Percentiles rank a stretch among this genome's conserved stretches.
Conservation (phyloP, 2,888 invertebrate genomes). For the Automeris io region DNA sequence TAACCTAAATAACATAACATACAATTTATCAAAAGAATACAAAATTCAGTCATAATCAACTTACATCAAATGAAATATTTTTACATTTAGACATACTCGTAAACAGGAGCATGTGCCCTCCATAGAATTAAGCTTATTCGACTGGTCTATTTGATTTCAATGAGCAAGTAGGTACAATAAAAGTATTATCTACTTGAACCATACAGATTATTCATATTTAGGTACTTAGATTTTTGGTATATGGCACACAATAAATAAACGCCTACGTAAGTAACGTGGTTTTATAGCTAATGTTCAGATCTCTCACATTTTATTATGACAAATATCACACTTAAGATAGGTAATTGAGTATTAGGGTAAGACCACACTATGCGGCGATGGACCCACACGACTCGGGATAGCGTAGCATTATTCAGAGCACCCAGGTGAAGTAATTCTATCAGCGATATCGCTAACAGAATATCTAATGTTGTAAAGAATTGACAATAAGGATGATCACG, state of each 20-base stretch:
- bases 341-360: slow-evolving; percentile 41
- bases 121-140: slow-evolving; percentile 2
- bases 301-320: slow-evolving; percentile 18
- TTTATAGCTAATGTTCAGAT: slow-evolving; percentile 16
- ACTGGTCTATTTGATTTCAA: slow-evolving; percentile 3
- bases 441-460: too few relatives aligned
- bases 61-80: slow-evolving; percentile 8
- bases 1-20: background rate
- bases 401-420: too few relatives aligned
- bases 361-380: too few relatives aligned
- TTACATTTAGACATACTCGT: background rate
- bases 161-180: background rate
- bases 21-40: slow-evolving; percentile 17
- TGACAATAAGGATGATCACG: too few relatives aligned
- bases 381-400: too few relatives aligned
- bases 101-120: too few relatives aligned
- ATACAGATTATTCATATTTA: slow-evolving; percentile 16
- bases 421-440: too few relatives aligned
- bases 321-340: slow-evolving; percentile 48
- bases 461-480: too few relatives aligned
- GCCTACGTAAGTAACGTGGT: slow-evolving; percentile 18
- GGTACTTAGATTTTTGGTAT: slow-evolving; percentile 38
- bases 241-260: slow-evolving; percentile 34
- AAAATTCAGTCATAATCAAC: slow-evolving; percentile 22
- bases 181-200: slow-evolving; percentile 5